Evolutionary conservation across 2,797 vertebrate species (phyloP), one percentile per base, ranked within the genome.

Genomic region (Threskiornis aethiopicus): DNA sequence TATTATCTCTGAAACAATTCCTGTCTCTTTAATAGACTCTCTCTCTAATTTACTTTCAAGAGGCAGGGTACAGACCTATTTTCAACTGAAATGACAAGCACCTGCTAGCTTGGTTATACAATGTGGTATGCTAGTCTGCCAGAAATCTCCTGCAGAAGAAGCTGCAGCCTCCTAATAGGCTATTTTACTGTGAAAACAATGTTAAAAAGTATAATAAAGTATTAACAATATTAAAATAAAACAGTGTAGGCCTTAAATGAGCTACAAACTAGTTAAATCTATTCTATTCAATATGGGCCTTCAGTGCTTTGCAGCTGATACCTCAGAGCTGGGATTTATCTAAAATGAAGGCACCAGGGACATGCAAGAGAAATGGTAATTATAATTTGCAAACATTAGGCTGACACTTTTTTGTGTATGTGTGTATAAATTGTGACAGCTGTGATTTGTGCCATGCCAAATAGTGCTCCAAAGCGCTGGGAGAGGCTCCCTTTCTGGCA

Each of bases 311-410:
- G 91, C 95, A 84, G 96, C 71, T 79, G 98, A 96, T 96, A 84
- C 92, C 93, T 96, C 77, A 58, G 96, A 97, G 96, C 93, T 84
- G 94, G 96, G 96, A 96, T 84, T 97, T 97, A 90, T 96, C 95
- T 95, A 88, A 85, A 90, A 91, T 85, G 95, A 96, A 96, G 97
- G 97, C 97, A 92, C 92, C 69, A 65, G 96, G 97, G 96, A 91
- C 75, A 26, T 61, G 86, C 96, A 85, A 93, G 98, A 97, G 97
- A 96, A 95, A 95, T 70, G 96, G 96, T 97, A 97, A 98, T 98
- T 96, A 97, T 97, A 97, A 98, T 98, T 97, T 98, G 98, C 98
- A 98, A 98, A 98, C 93, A 97, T 98, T 97, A 98, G 97, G 96
- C 97, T 98, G 98, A 98, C 98, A 98, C 95, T 96, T 96, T 93